Percentiles rank a stretch among this genome's conserved stretches.
Evolutionary conservation across 1,140 invertebrate species (phyloP).

Genomic region (Helicoverpa zea): DNA sequence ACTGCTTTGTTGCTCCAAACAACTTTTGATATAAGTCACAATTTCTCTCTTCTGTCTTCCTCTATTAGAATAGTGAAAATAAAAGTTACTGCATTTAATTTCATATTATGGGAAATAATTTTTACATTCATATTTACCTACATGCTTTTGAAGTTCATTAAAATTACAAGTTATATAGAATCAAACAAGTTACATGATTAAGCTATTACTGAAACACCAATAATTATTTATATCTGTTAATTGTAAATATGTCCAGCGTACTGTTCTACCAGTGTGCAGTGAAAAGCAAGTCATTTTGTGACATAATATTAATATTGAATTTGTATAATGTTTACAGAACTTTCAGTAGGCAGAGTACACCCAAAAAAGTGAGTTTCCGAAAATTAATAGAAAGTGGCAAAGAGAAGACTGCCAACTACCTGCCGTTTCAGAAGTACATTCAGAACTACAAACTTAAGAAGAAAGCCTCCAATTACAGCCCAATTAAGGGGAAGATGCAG

Average conservation of each 20-base stretch:
- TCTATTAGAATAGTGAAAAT: too few relatives aligned
- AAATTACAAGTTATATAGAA: too few relatives aligned
- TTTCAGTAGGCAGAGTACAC: constrained; percentile 80
- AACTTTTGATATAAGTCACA: too few relatives aligned
- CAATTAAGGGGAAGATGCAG: constrained; percentile 76
- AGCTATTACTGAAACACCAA: too few relatives aligned
- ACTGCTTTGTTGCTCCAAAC: constrained; percentile 40
- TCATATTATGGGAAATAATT: not conserved
- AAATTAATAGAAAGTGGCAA: constrained; percentile 82
- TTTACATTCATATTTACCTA: not conserved
- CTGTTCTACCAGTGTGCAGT: too few relatives aligned
- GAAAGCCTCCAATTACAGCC: constrained; percentile 71
- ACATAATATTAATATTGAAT: not conserved
- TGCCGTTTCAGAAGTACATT: constrained; percentile 78
- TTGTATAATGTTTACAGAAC: constrained; percentile 63
- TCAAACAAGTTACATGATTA: too few relatives aligned
- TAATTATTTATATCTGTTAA: too few relatives aligned
- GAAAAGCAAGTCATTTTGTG: too few relatives aligned
- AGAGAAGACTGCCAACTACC: constrained; percentile 77
- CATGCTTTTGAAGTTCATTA: too few relatives aligned
- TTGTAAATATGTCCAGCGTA: too few relatives aligned
- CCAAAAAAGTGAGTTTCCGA: constrained; percentile 81
- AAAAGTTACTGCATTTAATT: too few relatives aligned
- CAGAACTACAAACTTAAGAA: constrained; percentile 79
- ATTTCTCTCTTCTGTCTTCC: too few relatives aligned